These are phyloP conservation scores for Pogonognathellus flavescens DNA, from an alignment of 1,140 invertebrate genomes.

Conservation along the genomic window DNA sequence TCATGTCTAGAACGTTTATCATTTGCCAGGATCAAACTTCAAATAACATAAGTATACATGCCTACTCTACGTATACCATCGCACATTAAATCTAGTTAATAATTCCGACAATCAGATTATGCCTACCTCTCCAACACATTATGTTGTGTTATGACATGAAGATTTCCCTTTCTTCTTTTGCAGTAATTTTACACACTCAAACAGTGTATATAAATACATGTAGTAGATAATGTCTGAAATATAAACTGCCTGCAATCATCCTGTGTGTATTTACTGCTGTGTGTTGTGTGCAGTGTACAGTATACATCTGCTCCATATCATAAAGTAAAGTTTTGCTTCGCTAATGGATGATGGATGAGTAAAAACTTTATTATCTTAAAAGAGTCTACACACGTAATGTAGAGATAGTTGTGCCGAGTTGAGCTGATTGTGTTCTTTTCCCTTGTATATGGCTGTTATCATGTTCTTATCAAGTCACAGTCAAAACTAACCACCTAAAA, in stretches of 20 bases:
- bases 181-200: no score
- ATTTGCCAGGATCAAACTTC: background rate
- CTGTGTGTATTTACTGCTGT: no score
- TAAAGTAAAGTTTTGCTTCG: conserved; percentile 40
- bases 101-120: conserved; percentile 45
- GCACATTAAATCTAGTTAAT: background rate
- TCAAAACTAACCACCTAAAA: conserved; percentile 1
- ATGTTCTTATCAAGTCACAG: background rate
- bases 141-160: conserved; percentile 23
- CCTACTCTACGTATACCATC: background rate
- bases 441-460: no score
- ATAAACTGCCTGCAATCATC: no score
- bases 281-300: background rate
- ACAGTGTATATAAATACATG: no score
- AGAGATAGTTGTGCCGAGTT: background rate
- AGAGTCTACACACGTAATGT: conserved; percentile 12
- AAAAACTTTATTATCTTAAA: conserved; percentile 43
- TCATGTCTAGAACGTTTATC: background rate
- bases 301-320: conserved; percentile 9
- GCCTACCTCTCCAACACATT: conserved; percentile 12
- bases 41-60: background rate
- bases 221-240: no score
- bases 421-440: background rate
- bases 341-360: conserved; percentile 29
- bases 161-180: background rate